Evolutionary conservation across 2,113 vertebrate species (phyloP).

Genomic region (Glaucomys volans): DNA sequence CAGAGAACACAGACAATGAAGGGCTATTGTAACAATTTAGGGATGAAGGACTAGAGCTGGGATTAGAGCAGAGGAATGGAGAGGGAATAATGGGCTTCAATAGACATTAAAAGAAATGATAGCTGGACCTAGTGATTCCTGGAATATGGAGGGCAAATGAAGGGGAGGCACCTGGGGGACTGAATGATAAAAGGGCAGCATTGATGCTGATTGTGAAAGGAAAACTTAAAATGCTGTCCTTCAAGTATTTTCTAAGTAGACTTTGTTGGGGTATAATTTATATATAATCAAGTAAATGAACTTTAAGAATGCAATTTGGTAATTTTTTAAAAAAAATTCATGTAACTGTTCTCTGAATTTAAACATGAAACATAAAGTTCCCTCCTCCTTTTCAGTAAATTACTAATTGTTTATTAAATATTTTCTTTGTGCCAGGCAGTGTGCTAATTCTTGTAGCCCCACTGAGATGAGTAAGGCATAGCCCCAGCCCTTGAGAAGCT

Average conservation of each 20-base stretch:
- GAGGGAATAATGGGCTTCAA: background rate
- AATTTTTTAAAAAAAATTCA: background rate
- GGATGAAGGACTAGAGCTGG: background rate
- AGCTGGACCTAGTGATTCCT: background rate
- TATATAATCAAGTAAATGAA: background rate
- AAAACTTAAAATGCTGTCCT: background rate
- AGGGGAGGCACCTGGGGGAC: background rate
- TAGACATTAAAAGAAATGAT: background rate
- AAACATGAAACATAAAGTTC: conserved; percentile 12
- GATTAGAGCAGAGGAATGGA: background rate
- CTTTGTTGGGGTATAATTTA: conserved; percentile 41
- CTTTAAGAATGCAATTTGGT: background rate
- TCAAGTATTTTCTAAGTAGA: conserved; percentile 13
- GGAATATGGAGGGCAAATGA: background rate
- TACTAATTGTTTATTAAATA: background rate
- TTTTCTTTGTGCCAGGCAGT: background rate
- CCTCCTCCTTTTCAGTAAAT: background rate
- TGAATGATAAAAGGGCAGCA: background rate
- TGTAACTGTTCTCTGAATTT: conserved; percentile 13
- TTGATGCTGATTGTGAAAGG: background rate
- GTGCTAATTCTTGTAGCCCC: background rate
- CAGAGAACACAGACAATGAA: background rate
- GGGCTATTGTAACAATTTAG: background rate
- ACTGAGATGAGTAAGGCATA: background rate
- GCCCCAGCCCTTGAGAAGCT: background rate